A percentile compares a stretch with the other conserved stretches of the same genome.
Evolutionary conservation across 2,888 invertebrate genomes (phyloP).

Genomic region (Heliconius sara): DNA sequence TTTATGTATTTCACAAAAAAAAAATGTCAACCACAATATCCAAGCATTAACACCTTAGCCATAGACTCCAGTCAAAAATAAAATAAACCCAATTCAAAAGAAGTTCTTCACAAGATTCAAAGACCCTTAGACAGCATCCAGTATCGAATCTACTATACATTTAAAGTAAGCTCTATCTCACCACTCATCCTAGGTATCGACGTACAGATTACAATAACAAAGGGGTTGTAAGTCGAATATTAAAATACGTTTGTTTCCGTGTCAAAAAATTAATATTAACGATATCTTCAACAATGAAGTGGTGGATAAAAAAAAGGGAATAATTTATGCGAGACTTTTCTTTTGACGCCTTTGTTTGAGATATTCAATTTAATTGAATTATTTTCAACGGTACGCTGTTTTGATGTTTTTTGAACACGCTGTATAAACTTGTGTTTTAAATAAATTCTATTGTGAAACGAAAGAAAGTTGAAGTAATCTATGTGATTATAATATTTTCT

Average conservation of each 20-base stretch:
- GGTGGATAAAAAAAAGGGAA: constrained; percentile 69
- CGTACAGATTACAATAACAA: constrained; percentile 79
- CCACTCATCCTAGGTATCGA: constrained; percentile 49
- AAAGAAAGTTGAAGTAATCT: neutral
- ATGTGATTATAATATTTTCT: neutral
- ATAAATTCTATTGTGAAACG: neutral
- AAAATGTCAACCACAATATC: neutral
- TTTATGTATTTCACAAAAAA: neutral
- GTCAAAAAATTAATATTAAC: constrained; percentile 84
- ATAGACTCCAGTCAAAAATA: neutral
- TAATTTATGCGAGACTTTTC: constrained; percentile 81
- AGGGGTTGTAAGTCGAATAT: constrained; percentile 74
- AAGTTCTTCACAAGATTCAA: constrained; percentile 10
- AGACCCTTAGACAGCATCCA: neutral
- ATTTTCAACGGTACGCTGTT: constrained; percentile 42
- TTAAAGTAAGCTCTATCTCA: constrained; percentile 31
- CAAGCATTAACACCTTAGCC: neutral
- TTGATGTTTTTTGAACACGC: constrained; percentile 24
- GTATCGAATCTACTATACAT: constrained; percentile 38
- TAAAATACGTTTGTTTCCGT: constrained; percentile 79
- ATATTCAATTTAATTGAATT: constrained; percentile 74
- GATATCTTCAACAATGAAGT: constrained; percentile 81
- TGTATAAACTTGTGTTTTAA: constrained; percentile 21
- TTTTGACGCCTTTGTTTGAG: constrained; percentile 78
- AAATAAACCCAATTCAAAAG: neutral